These are phyloP conservation scores for Tethya wilhelma DNA, from an alignment of 37 sponge, comb jelly and placozoan genomes.

Conservation along the genomic window DNA sequence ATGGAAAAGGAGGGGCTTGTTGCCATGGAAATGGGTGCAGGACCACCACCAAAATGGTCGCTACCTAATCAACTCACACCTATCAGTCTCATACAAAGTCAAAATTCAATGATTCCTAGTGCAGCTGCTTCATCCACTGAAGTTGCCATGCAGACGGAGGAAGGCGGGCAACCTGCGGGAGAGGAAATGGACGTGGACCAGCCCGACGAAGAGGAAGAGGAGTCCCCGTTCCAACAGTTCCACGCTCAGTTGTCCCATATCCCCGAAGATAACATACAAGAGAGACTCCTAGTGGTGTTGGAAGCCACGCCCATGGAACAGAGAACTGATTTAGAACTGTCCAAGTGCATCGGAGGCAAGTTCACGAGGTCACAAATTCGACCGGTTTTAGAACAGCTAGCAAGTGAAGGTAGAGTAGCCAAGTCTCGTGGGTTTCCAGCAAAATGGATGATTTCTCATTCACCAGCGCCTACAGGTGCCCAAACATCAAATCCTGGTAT, in stretches of 20 bases:
- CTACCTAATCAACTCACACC: too few species aligned
- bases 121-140: too few species aligned
- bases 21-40: neutral
- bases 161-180: too few species aligned
- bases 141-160: too few species aligned
- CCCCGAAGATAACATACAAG: conserved; percentile 13
- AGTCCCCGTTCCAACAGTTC: neutral
- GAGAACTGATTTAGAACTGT: conserved; percentile 20
- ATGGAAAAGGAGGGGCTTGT: conserved; percentile 59
- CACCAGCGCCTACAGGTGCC: too few species aligned
- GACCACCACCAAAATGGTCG: conserved; percentile 46
- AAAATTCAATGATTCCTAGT: too few species aligned
- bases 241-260: conserved; percentile 17
- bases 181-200: neutral
- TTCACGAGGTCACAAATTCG: conserved; percentile 10
- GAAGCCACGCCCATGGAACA: neutral
- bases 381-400: neutral
- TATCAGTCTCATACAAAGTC: too few species aligned
- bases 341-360: neutral
- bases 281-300: conserved; percentile 16
- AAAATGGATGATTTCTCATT: conserved; percentile 2
- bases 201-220: neutral
- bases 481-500: too few species aligned
- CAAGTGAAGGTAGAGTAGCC: conserved; percentile 1
- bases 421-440: neutral